Percentiles rank a stretch among this genome's conserved stretches.
Conservation (phyloP, 2,888 invertebrate species). For the Perdita meconis region DNA sequence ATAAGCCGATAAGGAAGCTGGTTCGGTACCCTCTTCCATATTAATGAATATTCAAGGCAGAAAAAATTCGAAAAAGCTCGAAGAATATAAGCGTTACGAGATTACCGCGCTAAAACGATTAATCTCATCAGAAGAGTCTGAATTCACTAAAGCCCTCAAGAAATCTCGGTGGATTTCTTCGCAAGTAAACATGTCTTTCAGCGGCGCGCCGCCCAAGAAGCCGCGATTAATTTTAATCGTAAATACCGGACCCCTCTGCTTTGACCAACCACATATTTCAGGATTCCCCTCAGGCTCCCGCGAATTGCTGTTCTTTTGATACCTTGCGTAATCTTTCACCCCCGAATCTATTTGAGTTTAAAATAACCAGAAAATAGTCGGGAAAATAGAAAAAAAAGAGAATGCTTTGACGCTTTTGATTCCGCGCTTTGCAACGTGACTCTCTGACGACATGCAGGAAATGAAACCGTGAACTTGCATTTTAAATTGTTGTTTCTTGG, state of each 20-base stretch:
- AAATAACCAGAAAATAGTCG: background rate
- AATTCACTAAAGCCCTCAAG: background rate
- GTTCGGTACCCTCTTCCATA: too few relatives aligned
- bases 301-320: constrained; percentile 15
- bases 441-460: too few relatives aligned
- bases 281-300: background rate
- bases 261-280: background rate
- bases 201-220: background rate
- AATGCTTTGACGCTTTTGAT: too few relatives aligned
- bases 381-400: too few relatives aligned
- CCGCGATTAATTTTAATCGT: constrained; percentile 13
- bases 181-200: constrained; percentile 2
- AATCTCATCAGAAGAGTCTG: background rate
- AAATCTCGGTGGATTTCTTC: background rate
- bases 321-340: background rate
- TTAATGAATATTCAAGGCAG: too few relatives aligned
- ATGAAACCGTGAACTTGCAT: too few relatives aligned
- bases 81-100: background rate
- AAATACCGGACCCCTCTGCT: background rate
- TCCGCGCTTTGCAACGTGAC: too few relatives aligned
- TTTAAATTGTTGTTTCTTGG: too few relatives aligned
- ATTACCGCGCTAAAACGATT: background rate
- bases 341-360: constrained; percentile 3
- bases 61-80: too few relatives aligned
- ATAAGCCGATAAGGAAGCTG: too few relatives aligned